These are phyloP conservation scores for Garra rufa DNA, from an alignment of 2,113 vertebrate genomes.

Conservation along the genomic window DNA sequence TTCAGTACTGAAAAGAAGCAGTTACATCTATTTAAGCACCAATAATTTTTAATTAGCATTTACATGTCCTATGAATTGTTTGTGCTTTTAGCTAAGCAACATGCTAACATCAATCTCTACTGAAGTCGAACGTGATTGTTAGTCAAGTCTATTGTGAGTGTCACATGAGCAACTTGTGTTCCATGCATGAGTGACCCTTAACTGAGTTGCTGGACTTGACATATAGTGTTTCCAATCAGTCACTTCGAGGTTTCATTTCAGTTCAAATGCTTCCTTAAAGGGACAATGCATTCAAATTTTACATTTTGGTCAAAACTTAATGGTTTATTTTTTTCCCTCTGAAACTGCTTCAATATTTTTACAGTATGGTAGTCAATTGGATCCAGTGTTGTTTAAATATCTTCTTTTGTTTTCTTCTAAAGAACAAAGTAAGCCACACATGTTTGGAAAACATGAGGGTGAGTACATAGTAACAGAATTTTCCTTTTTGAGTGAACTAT, in stretches of 20 bases:
- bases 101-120: neutral
- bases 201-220: neutral
- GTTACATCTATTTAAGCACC: neutral
- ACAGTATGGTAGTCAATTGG: neutral
- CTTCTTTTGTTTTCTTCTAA: neutral
- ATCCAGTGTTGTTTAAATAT: neutral
- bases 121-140: neutral
- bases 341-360: neutral
- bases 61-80: neutral
- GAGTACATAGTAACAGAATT: neutral
- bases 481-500: neutral
- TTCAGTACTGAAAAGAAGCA: neutral
- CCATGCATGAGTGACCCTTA: conserved; percentile 1
- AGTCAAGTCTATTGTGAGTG: neutral
- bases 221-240: neutral
- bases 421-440: neutral
- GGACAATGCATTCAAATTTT: neutral
- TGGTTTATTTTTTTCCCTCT: too few species aligned
- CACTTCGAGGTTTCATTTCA: conserved; percentile 3
- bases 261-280: neutral
- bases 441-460: neutral
- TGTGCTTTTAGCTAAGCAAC: neutral
- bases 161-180: conserved; percentile 9
- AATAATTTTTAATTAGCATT: neutral
- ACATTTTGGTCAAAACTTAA: neutral